These are phyloP conservation scores for Cepaea nemoralis DNA, from an alignment of 1,140 invertebrate species.

Conservation along the genomic window DNA sequence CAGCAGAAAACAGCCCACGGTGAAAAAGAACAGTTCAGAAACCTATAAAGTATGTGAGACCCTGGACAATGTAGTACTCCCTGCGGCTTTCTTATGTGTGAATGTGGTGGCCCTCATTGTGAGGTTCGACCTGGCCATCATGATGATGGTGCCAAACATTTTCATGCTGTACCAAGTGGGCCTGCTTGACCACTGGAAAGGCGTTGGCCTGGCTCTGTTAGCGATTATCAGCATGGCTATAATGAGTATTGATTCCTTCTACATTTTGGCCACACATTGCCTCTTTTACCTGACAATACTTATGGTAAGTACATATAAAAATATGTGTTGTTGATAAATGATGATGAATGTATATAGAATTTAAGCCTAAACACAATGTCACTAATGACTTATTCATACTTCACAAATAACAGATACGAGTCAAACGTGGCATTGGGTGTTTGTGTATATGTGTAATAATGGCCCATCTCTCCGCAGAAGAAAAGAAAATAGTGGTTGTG, in stretches of 20 bases:
- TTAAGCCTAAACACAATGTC: no score
- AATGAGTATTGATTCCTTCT: neutral
- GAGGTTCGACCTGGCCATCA: neutral
- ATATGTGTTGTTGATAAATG: neutral
- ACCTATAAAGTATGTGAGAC: neutral
- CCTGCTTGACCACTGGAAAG: neutral
- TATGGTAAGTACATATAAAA: conserved; percentile 2
- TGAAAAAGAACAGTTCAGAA: neutral
- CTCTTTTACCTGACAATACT: conserved; percentile 5
- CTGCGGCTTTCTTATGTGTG: neutral
- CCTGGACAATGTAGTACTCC: neutral
- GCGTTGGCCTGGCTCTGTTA: neutral
- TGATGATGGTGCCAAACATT: conserved; percentile 11
- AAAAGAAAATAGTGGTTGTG: no score
- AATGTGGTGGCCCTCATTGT: neutral
- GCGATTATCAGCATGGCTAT: neutral
- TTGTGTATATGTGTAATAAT: no score
- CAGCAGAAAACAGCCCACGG: neutral
- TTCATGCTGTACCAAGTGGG: neutral
- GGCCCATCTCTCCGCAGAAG: no score
- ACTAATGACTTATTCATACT: no score
- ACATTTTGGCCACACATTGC: neutral
- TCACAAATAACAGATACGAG: no score
- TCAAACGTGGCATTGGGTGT: no score
- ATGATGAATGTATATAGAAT: no score